Conservation (phyloP, 1,140 invertebrate species). For the Scylla paramamosain region DNA sequence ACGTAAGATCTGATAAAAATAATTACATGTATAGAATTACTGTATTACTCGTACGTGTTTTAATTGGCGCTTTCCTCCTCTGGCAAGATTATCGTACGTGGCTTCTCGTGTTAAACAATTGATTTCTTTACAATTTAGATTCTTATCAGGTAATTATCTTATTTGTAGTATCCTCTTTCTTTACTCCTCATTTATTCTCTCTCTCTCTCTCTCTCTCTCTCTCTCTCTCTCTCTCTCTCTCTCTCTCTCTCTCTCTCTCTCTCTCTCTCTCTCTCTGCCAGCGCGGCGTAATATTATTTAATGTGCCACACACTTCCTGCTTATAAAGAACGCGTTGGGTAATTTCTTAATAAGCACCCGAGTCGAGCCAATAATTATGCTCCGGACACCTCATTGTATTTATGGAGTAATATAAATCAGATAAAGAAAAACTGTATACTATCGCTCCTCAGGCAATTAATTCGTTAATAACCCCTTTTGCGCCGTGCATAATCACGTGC, state of each 20-base stretch:
- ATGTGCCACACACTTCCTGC: not conserved
- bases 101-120: too few relatives aligned
- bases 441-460: not conserved
- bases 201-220: not conserved
- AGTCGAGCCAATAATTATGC: not conserved
- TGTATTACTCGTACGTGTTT: too few relatives aligned
- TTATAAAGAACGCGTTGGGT: not conserved
- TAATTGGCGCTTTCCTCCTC: too few relatives aligned
- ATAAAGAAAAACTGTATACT: not conserved
- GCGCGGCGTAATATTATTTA: too few relatives aligned
- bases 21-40: too few relatives aligned
- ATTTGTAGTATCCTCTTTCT: not conserved
- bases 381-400: not conserved
- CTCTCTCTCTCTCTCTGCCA: not conserved
- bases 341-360: not conserved
- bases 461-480: not conserved
- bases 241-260: not conserved
- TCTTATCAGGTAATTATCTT: too few relatives aligned
- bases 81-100: too few relatives aligned
- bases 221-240: not conserved
- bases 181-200: not conserved
- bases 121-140: too few relatives aligned
- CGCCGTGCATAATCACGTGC: not conserved
- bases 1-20: too few relatives aligned
- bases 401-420: slow-evolving; percentile 5